Conservation (phyloP, 1,140 invertebrate genomes). For the Uloborus diversus region DNA sequence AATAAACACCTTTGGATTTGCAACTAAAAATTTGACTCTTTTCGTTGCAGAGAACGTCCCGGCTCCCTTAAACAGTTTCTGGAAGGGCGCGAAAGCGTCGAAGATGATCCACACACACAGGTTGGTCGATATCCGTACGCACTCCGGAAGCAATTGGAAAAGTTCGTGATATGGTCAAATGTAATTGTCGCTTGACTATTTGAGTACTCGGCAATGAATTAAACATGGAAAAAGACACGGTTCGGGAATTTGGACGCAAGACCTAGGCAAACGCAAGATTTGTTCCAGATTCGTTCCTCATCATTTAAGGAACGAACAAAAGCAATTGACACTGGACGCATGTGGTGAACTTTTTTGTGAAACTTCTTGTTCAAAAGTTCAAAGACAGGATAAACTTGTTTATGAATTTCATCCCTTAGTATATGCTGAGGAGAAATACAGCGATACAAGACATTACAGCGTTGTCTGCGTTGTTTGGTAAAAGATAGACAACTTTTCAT, state of each 20-base stretch:
- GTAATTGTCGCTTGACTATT: not conserved
- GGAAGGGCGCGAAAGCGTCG: not conserved
- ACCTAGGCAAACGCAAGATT: not conserved
- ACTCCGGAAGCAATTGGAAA: not conserved
- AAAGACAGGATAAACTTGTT: too few species aligned
- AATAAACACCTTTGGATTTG: too few species aligned
- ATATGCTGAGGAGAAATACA: too few species aligned
- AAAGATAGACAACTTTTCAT: too few species aligned
- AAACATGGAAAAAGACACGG: not conserved
- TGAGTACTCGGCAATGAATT: not conserved
- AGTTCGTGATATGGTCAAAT: slow-evolving; percentile 2
- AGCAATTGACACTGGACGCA: not conserved
- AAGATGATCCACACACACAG: not conserved
- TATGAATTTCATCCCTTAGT: too few species aligned
- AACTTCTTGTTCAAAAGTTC: too few species aligned
- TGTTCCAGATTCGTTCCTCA: not conserved
- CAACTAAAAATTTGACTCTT: too few species aligned
- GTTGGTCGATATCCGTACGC: too few species aligned
- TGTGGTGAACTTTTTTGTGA: slow-evolving; percentile 4
- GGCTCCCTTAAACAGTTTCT: too few species aligned
- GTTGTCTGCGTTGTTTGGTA: too few species aligned
- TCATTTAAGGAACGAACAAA: not conserved
- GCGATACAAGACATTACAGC: too few species aligned
- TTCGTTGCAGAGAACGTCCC: too few species aligned
- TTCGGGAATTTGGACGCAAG: slow-evolving; percentile 1